phyloP scores from a whole-genome alignment of 2,888 invertebrate genomes.

The Archaeoteleia sp. region DNA sequence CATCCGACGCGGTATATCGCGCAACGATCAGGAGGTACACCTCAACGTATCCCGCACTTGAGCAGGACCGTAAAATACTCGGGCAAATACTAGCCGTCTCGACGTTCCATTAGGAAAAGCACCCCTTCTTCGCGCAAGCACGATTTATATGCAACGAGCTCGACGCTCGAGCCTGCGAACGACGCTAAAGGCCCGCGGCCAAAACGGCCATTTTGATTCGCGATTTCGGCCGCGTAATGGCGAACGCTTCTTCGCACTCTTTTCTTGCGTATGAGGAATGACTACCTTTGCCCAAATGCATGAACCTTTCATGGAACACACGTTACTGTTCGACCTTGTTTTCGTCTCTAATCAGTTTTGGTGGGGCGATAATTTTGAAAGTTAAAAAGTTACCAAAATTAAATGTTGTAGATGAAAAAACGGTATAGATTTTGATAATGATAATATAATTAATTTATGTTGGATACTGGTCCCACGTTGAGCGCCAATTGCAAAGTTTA shows the following conservation, averaged over 20 bases:
- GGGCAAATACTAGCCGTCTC: conserved; percentile 41
- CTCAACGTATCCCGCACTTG: conserved; percentile 39
- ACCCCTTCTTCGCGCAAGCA: conserved; percentile 26
- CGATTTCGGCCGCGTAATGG: conserved; percentile 29
- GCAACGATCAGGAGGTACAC: conserved; percentile 36
- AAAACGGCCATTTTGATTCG: conserved; percentile 37
- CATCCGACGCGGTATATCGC: conserved; percentile 28
- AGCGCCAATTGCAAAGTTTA: no score
- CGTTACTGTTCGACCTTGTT: no score
- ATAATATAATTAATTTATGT: no score
- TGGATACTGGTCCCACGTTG: no score
- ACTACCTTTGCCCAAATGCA: no score
- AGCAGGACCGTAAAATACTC: conserved; percentile 43
- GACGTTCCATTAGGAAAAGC: conserved; percentile 45
- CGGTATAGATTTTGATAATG: no score
- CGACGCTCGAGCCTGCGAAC: conserved; percentile 35
- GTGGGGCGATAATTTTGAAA: no score
- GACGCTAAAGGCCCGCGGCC: conserved; percentile 29
- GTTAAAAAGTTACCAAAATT: no score
- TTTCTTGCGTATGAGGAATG: no score
- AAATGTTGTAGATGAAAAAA: no score
- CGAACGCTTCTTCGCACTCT: conserved; percentile 21
- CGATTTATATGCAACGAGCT: conserved; percentile 49
- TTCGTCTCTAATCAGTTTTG: no score
- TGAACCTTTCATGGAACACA: no score